Conservation (phyloP, 2,797 vertebrate species). For the Hydrolagus colliei region DNA sequence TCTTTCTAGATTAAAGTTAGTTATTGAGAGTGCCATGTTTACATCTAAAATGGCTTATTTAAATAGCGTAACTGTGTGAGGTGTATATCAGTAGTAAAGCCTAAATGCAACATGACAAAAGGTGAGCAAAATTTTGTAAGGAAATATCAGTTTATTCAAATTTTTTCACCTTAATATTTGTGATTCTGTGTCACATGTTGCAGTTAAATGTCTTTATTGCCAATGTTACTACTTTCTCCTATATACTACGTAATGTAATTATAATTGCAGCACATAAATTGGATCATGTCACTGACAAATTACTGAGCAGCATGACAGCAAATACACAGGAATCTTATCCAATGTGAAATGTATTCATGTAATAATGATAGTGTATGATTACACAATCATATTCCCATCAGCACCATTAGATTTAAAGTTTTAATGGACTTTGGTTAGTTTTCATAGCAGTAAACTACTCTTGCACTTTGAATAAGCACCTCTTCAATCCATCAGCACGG, state of each 20-base stretch:
- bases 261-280: neutral
- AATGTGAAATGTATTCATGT: too few species aligned
- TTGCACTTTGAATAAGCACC: neutral
- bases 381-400: too few species aligned
- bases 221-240: too few species aligned
- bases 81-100: neutral
- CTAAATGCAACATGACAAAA: neutral
- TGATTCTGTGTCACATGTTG: neutral
- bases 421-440: too few species aligned
- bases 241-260: too few species aligned
- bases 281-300: neutral
- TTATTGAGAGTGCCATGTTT: neutral
- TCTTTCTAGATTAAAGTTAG: neutral
- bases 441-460: neutral
- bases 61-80: neutral
- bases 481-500: neutral
- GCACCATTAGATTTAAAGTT: too few species aligned
- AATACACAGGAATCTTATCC: too few species aligned
- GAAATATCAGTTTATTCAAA: neutral
- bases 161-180: neutral
- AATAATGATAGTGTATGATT: too few species aligned
- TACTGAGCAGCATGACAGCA: neutral
- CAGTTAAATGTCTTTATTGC: neutral
- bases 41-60: conserved; percentile 7
- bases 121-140: too few species aligned